Evolutionary conservation across 2,797 vertebrate genomes (phyloP).

Genomic region (Sternarchorhynchus goeldii): DNA sequence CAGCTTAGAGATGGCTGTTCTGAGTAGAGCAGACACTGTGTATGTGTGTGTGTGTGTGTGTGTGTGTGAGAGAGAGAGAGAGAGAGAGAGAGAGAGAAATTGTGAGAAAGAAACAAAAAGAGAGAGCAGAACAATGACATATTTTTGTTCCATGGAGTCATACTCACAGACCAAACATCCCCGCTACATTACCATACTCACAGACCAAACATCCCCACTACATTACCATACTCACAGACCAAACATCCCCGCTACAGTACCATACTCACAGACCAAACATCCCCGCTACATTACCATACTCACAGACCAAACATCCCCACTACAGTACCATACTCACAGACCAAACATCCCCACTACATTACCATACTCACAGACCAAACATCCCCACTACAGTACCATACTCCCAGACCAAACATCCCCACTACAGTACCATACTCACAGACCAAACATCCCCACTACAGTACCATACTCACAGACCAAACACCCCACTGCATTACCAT

Average conservation of each 20-base stretch:
- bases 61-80: too few species aligned
- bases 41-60: too few species aligned
- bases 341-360: neutral
- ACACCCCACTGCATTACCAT: neutral
- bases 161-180: neutral
- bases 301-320: neutral
- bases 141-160: too few species aligned
- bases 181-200: neutral
- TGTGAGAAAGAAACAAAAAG: too few species aligned
- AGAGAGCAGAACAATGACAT: too few species aligned
- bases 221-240: too few species aligned
- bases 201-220: neutral
- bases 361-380: too few species aligned
- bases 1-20: slow-evolving; percentile 32
- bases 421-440: too few species aligned
- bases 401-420: neutral
- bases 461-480: neutral
- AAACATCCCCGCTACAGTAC: too few species aligned
- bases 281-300: neutral
- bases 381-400: neutral
- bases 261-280: neutral
- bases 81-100: too few species aligned
- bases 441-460: too few species aligned
- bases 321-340: too few species aligned
- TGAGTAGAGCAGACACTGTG: neutral